These are phyloP conservation scores for Momotus momota DNA, from an alignment of 2,797 vertebrate genomes.

Conservation along the genomic window DNA sequence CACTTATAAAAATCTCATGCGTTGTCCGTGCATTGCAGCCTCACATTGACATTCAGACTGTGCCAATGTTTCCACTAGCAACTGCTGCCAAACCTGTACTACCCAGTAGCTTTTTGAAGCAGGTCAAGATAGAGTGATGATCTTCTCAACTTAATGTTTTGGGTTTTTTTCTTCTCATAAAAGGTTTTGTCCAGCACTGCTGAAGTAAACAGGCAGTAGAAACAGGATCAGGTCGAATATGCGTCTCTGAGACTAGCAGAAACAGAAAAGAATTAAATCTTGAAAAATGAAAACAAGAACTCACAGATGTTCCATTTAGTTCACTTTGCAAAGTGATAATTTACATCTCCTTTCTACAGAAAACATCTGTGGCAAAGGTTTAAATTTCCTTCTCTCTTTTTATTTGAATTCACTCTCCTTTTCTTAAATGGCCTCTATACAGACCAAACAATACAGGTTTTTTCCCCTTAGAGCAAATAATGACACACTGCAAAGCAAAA, in stretches of 20 bases:
- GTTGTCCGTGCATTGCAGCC: neutral
- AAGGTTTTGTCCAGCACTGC: neutral
- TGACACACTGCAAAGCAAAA: constrained; percentile 2
- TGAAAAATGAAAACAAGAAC: constrained; percentile 12
- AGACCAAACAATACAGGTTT: neutral
- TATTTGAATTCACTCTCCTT: constrained; percentile 2
- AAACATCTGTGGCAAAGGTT: constrained; percentile 51
- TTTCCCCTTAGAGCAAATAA: constrained; percentile 1
- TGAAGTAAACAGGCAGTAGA: neutral
- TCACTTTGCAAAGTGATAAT: constrained; percentile 4
- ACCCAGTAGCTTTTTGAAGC: neutral
- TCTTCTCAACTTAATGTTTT: neutral
- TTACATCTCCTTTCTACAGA: constrained; percentile 34
- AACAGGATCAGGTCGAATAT: constrained; percentile 7
- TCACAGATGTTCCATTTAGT: constrained; percentile 53
- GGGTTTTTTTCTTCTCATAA: neutral
- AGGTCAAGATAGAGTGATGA: neutral
- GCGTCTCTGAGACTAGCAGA: neutral
- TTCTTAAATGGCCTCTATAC: neutral
- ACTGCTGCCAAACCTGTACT: neutral
- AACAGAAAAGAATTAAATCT: neutral
- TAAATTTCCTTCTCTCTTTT: neutral
- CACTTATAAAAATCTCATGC: neutral
- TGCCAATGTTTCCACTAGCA: neutral
- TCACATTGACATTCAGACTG: neutral